These are phyloP conservation scores for Drosophila asahinai DNA, from an alignment of 1,140 invertebrate species.

Conservation along the genomic window DNA sequence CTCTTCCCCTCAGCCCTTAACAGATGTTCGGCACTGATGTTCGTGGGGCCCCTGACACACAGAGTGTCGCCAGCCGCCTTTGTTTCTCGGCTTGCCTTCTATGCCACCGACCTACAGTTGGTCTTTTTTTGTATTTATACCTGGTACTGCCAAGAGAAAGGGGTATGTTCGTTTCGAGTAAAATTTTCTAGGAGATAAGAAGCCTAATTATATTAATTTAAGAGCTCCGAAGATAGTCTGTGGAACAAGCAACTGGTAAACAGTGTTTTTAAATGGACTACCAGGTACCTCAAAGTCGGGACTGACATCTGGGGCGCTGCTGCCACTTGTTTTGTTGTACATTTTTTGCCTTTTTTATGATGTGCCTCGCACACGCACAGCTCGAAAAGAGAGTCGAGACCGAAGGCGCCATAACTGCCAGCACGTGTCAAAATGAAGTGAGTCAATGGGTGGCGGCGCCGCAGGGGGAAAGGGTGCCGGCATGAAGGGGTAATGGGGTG, in stretches of 20 bases:
- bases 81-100: slow-evolving; percentile 23
- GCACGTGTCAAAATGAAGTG: slow-evolving; percentile 73
- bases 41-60: slow-evolving; percentile 9
- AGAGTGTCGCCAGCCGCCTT: slow-evolving; percentile 11
- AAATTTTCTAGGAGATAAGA: not conserved
- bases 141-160: not conserved
- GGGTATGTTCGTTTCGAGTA: not conserved
- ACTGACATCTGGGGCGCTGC: not conserved
- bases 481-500: not conserved
- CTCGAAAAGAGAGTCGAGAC: slow-evolving; percentile 37
- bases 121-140: slow-evolving; percentile 14
- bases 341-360: slow-evolving; percentile 57
- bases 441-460: slow-evolving; percentile 32
- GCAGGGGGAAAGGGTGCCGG: not conserved
- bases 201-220: not conserved
- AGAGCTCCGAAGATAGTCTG: not conserved
- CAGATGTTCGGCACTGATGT: slow-evolving; percentile 23
- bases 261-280: not conserved
- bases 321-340: slow-evolving; percentile 20
- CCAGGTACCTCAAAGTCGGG: slow-evolving; percentile 16
- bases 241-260: too few relatives aligned
- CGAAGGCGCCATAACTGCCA: slow-evolving; percentile 76
- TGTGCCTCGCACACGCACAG: slow-evolving; percentile 58
- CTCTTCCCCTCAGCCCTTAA: not conserved
- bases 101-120: not conserved